phyloP scores from a whole-genome alignment of 2,888 invertebrate genomes.

The Elmis aenea region DNA sequence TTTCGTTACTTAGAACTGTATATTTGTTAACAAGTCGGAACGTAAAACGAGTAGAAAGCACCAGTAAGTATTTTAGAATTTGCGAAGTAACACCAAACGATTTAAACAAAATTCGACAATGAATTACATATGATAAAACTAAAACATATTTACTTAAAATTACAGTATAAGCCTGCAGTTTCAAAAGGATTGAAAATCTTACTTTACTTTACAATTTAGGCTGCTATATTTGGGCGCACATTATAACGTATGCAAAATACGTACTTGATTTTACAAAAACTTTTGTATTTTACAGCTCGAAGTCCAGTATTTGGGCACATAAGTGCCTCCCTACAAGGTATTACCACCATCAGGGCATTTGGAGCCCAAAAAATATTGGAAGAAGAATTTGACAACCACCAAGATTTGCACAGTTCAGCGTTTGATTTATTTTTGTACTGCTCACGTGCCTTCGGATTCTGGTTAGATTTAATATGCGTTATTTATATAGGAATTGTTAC shows the following conservation, averaged over 20 bases:
- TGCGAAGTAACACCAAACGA: too few relatives aligned
- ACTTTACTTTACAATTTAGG: too few relatives aligned
- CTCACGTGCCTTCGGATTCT: constrained; percentile 89
- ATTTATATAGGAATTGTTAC: constrained; percentile 4
- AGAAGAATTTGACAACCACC: constrained; percentile 54
- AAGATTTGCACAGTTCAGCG: constrained; percentile 62
- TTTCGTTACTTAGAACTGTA: constrained; percentile 60
- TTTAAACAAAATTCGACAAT: too few relatives aligned
- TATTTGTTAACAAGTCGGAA: constrained; percentile 72
- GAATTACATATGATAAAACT: too few relatives aligned
- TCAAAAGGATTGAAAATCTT: too few relatives aligned
- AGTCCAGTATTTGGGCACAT: constrained; percentile 71
- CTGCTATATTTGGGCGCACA: too few relatives aligned
- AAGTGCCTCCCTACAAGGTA: constrained; percentile 64
- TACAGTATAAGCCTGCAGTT: too few relatives aligned
- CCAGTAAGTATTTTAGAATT: constrained; percentile 43
- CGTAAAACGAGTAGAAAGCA: constrained; percentile 64
- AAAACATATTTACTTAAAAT: too few relatives aligned
- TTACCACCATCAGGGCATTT: constrained; percentile 70
- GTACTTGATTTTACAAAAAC: constrained; percentile 2
- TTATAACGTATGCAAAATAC: neutral
- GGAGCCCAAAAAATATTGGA: constrained; percentile 55
- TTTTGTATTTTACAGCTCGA: constrained; percentile 52
- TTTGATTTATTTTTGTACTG: constrained; percentile 73
- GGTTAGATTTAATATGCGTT: constrained; percentile 39